Evolutionary conservation across 2,888 invertebrate genomes (phyloP).

Genomic region (Gortyna flavago): DNA sequence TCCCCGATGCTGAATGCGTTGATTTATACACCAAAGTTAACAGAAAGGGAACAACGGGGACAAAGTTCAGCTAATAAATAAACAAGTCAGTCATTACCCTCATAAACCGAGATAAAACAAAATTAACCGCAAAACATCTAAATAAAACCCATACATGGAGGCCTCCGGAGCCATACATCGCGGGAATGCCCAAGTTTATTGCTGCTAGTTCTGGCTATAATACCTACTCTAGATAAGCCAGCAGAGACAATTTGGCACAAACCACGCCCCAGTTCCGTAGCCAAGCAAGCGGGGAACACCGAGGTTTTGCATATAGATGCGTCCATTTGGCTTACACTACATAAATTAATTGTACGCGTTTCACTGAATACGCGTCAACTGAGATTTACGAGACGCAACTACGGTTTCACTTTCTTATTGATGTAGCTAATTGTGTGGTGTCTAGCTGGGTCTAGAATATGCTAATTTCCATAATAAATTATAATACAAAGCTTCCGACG

Average conservation of each 20-base stretch:
- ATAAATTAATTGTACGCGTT: conserved; percentile 87
- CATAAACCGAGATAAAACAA: conserved; percentile 64
- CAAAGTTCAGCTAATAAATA: conserved; percentile 59
- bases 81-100: conserved; percentile 58
- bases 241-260: conserved; percentile 89
- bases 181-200: conserved; percentile 85
- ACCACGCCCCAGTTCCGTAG: conserved; percentile 85
- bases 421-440: conserved; percentile 44
- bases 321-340: conserved; percentile 87
- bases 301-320: conserved; percentile 89
- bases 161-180: conserved; percentile 81
- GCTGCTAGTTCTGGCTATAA: conserved; percentile 83
- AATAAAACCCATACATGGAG: conserved; percentile 76
- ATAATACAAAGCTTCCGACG: conserved; percentile 9
- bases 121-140: conserved; percentile 76
- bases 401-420: conserved; percentile 65
- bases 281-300: conserved; percentile 84
- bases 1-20: conserved; percentile 41
- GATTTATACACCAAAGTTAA: conserved; percentile 56
- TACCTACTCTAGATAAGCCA: conserved; percentile 89
- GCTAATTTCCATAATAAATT: conserved; percentile 25
- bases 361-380: conserved; percentile 81
- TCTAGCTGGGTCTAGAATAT: conserved; percentile 32
- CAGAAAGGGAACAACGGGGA: conserved; percentile 30
- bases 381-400: conserved; percentile 70